A percentile compares a stretch with the other conserved stretches of the same genome.
These are phyloP conservation scores for Falcunculus frontatus DNA, from an alignment of 2,113 vertebrate genomes.

Conservation along the genomic window DNA sequence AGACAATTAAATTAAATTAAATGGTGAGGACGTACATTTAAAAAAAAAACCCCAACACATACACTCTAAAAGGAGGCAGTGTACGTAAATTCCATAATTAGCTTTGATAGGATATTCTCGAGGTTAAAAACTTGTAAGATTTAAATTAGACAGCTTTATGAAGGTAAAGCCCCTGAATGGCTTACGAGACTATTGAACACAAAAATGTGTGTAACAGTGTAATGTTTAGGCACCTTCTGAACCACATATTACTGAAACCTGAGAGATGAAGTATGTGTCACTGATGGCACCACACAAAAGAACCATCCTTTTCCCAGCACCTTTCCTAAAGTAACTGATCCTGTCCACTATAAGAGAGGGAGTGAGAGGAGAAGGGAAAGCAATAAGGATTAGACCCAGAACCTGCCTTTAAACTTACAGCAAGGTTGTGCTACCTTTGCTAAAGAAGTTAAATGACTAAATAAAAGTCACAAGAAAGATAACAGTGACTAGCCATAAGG, in stretches of 20 bases:
- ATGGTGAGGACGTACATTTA: not conserved
- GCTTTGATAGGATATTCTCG: not conserved
- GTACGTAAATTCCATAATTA: not conserved
- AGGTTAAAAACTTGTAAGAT: not conserved
- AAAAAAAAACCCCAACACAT: not conserved
- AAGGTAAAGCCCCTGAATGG: not conserved
- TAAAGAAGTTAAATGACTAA: not conserved
- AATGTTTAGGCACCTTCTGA: not conserved
- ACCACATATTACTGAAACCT: not conserved
- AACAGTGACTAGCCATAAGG: not conserved
- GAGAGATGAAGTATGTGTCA: not conserved
- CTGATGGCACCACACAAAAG: not conserved
- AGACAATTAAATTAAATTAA: not conserved
- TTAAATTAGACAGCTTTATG: not conserved
- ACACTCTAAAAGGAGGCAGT: not conserved
- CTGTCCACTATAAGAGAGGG: accelerated
- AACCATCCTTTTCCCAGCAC: not conserved
- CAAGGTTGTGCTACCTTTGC: not conserved
- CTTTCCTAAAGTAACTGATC: not conserved
- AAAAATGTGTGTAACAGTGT: not conserved
- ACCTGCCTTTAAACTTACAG: not conserved
- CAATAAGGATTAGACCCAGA: not conserved
- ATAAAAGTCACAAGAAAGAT: not conserved
- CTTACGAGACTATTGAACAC: not conserved
- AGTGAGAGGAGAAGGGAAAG: not conserved